Conservation (phyloP, 2,888 invertebrate species). For the Ecliptopera silaceata region DNA sequence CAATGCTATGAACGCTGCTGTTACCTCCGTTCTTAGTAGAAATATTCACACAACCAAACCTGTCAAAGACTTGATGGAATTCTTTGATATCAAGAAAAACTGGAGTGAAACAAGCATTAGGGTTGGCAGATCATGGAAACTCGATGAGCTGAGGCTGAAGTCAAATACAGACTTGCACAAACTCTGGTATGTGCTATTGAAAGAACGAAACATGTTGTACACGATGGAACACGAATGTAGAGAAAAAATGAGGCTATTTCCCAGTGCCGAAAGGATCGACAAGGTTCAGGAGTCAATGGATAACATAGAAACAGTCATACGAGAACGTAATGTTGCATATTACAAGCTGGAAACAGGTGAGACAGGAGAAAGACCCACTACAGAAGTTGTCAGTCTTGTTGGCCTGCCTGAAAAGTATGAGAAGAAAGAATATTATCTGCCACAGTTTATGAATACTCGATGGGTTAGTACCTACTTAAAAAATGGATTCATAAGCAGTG, state of each 20-base stretch:
- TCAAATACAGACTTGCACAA: conserved; percentile 98
- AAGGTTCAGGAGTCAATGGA: conserved; percentile 98
- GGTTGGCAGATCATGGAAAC: conserved; percentile 93
- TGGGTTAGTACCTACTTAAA: conserved; percentile 85
- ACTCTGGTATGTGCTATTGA: conserved; percentile 95
- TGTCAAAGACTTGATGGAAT: conserved; percentile 88
- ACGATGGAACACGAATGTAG: conserved; percentile 96
- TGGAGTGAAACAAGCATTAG: conserved; percentile 90
- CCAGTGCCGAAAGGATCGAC: conserved; percentile 96
- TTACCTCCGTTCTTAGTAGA: conserved; percentile 38
- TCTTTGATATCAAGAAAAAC: conserved; percentile 93
- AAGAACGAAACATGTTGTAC: conserved; percentile 98
- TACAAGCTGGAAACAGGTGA: conserved; percentile 94
- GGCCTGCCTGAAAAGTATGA: conserved; percentile 84
- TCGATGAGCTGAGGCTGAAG: conserved; percentile 96
- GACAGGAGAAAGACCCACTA: conserved; percentile 89
- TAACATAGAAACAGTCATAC: conserved; percentile 94
- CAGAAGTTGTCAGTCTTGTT: conserved; percentile 81
- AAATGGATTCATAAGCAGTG: conserved; percentile 76
- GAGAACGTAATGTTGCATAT: conserved; percentile 96
- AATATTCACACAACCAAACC: conserved; percentile 65
- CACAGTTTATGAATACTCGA: conserved; percentile 85
- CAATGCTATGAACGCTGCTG: conserved; percentile 42
- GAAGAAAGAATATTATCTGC: conserved; percentile 85
- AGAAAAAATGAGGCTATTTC: conserved; percentile 86